Evolutionary conservation across 2,797 vertebrate genomes (phyloP).

Genomic region (Nasua narica): DNA sequence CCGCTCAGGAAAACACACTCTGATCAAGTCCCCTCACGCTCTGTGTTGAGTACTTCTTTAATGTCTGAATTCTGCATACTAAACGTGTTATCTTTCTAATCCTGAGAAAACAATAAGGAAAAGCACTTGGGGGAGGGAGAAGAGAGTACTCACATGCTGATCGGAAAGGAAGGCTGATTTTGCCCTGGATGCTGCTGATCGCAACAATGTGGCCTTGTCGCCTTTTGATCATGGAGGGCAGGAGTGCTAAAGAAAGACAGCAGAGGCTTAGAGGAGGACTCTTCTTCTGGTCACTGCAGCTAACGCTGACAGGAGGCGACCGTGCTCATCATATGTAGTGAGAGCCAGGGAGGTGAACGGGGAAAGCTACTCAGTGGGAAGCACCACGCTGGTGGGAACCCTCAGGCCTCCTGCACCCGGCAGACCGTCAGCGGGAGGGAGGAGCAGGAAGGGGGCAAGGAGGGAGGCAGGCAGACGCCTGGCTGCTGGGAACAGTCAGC

Average conservation of each 20-base stretch:
- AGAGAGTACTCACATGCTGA: conserved; percentile 92
- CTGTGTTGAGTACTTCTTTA: background rate
- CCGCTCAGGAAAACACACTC: background rate
- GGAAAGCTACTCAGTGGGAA: too few relatives aligned
- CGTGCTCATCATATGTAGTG: fast-evolving
- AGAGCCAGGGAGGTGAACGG: background rate
- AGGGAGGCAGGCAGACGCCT: background rate
- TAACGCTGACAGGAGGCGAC: fast-evolving
- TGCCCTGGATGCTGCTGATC: conserved; percentile 97
- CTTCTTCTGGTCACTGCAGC: background rate
- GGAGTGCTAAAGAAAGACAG: conserved; percentile 85
- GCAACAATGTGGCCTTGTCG: conserved; percentile 91
- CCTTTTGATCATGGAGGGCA: conserved; percentile 93
- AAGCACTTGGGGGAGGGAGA: background rate
- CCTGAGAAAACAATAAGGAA: background rate
- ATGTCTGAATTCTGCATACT: background rate
- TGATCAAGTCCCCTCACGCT: background rate
- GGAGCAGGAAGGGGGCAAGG: background rate
- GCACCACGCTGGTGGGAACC: background rate
- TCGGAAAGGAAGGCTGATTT: conserved; percentile 94
- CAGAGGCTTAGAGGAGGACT: background rate
- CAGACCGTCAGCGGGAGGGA: background rate
- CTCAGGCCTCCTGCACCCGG: background rate
- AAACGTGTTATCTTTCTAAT: background rate
- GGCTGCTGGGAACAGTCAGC: background rate